Evolutionary conservation across 1,140 invertebrate species (phyloP), one percentile per base, ranked within the genome.

Genomic region (Euglossa dilemma): DNA sequence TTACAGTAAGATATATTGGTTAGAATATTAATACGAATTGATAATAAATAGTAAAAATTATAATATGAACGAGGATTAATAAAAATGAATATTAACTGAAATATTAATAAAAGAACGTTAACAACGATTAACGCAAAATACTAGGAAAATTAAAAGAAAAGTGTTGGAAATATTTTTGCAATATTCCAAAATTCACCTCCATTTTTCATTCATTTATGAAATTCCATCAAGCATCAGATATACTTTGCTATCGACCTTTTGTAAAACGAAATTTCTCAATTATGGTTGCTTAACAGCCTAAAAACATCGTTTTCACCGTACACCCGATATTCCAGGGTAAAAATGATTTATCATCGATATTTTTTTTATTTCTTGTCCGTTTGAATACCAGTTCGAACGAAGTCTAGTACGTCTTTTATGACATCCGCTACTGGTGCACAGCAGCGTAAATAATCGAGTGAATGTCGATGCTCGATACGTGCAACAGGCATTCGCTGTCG

Each of bases 401-500:
- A 25, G 47, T 75, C 20, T 20, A 11, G 28, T 25, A 25, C 50
- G 57, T 54, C 36, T 52, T 52, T 80, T 8, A 25, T 63, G 81
- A 84, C 18, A 80, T 75, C 14, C 75, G 76, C 71, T 56, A 75
- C 73, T 28, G 28, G 64, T 66, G 66, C 66, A 69, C 50, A 64
- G 70, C 50, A 75, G 72, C 84, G 88, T 91, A 91, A 91, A 90
- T 88, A 90, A 90, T 89, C 83, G 76, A 52, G 73, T 85, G 79
- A 80, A 80, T 57, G 78, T 74, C 85, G 77, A 91, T 86, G 74
- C 23, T n/a, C 74, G 70, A 84, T 57, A 61, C 57, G 87, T 86
- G 88, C 87, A 91, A 91, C 87, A 88, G 86, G 85, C 89, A 87
- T 92, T 85, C 87, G 76, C 85, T 90, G 84, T 90, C 89, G 87